Percentiles rank a stretch among this genome's conserved stretches.
Evolutionary conservation across 2,113 vertebrate genomes (phyloP).

Genomic region (Pristiophorus japonicus): DNA sequence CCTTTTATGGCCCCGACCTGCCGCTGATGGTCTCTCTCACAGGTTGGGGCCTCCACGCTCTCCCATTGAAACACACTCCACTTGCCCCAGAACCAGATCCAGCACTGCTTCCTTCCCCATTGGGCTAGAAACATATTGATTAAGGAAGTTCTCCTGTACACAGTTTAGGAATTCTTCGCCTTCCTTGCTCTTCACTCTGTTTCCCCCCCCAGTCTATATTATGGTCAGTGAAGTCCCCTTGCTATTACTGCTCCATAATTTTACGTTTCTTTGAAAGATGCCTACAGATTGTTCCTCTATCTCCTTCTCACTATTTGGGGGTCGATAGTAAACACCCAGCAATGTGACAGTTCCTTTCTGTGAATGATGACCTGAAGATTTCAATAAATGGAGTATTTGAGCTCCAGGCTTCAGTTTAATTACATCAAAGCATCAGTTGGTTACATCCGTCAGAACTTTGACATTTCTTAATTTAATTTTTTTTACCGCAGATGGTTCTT

Average conservation of each 20-base stretch:
- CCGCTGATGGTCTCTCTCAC: too few relatives aligned
- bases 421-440: neutral
- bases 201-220: neutral
- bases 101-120: neutral
- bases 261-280: neutral
- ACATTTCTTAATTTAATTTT: slow-evolving; percentile 12
- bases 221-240: neutral
- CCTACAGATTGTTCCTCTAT: neutral
- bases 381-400: neutral
- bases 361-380: neutral
- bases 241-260: neutral
- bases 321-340: neutral
- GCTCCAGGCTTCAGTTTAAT: neutral
- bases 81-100: neutral
- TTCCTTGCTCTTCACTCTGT: neutral
- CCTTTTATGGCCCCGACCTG: too few relatives aligned
- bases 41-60: too few relatives aligned
- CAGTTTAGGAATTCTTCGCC: neutral
- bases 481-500: neutral
- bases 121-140: neutral
- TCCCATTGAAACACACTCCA: neutral
- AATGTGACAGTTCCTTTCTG: neutral
- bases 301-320: neutral
- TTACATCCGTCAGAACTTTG: neutral
- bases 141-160: neutral